Evolutionary conservation across 1,140 invertebrate species (phyloP), one percentile per base, ranked within the genome.

Genomic region (Parapsyche elsis): DNA sequence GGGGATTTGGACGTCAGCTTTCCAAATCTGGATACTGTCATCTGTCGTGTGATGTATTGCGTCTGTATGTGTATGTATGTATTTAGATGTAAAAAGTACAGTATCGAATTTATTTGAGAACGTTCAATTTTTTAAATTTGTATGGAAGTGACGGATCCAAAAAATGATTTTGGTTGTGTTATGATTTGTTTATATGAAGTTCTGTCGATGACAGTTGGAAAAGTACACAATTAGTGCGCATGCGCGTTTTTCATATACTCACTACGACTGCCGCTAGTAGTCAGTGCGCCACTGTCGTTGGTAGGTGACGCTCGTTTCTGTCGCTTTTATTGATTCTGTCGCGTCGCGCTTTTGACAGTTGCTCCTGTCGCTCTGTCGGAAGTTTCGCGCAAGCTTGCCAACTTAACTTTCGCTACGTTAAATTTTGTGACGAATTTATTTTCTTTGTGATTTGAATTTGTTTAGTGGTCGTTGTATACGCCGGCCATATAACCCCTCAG

Each of bases 281-380:
- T 12, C 64, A 67, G 64, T 67, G 64, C 64, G 64, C 64, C 64
- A 67, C 64, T 10, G 64, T 67, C 64, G 64, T 23, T 10, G 21
- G 64, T 14, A 10, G 24, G 64, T 67, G 64, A 26, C 14, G 24
- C 21, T 26, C 24, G 64, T 26, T 21, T 26, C 14, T 26, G 5
- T 26, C 26, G 64, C 10, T 26, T 23, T 12, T 67, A 67, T 67
- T 12, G 64, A 67, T 53, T 67, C 23, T 24, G 64, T 67, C 64
- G 64, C 24, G 24, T 23, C 5, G 14, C 21, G 24, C 9, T 26
- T 67, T 67, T 67, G 64, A 67, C 57, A 61, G 57, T 61, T 61
- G 57, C 0, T 2, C 14, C 64, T 1, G 23, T 19, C 9, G 9
- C 64, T 26, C 2, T 12, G 24, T 23, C 24, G 64, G 9, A 53